Evolutionary conservation across 2,888 invertebrate species (phyloP).

Genomic region (Catonia carolina): DNA sequence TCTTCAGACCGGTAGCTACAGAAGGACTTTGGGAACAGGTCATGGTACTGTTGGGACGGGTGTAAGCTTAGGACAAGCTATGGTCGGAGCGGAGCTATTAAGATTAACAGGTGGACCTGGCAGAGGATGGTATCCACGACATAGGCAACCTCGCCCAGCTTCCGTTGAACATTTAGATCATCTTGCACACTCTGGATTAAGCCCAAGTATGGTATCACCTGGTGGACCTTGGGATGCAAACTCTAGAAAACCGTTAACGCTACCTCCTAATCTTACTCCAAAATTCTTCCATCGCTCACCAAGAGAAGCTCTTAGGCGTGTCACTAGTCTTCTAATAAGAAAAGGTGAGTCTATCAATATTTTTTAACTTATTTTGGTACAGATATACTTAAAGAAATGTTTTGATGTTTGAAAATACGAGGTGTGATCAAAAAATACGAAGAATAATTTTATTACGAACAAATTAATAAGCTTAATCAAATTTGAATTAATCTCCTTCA

Average conservation of each 20-base stretch:
- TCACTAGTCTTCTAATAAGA: constrained; percentile 80
- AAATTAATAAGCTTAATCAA: no score
- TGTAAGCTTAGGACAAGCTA: constrained; percentile 44
- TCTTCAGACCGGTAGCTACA: constrained; percentile 33
- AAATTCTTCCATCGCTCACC: constrained; percentile 87
- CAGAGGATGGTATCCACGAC: constrained; percentile 59
- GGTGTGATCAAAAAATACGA: no score
- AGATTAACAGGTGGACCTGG: constrained; percentile 74
- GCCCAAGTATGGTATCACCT: constrained; percentile 31
- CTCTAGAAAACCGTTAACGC: constrained; percentile 69
- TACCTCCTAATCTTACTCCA: constrained; percentile 81
- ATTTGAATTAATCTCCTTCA: no score
- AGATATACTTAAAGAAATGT: no score
- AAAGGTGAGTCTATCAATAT: constrained; percentile 64
- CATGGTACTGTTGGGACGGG: constrained; percentile 39
- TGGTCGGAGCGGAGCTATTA: constrained; percentile 72
- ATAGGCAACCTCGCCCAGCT: constrained; percentile 55
- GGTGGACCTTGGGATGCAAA: constrained; percentile 41
- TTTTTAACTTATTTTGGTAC: not conserved
- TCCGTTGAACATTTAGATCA: constrained; percentile 81
- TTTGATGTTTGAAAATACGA: no score
- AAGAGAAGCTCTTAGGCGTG: constrained; percentile 76
- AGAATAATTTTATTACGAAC: no score
- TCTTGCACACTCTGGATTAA: constrained; percentile 43
- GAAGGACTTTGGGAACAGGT: constrained; percentile 39